A percentile compares a stretch with the other conserved stretches of the same genome.
These are phyloP conservation scores for Carassius gibelio DNA, from an alignment of 2,113 vertebrate species.

Conservation along the genomic window DNA sequence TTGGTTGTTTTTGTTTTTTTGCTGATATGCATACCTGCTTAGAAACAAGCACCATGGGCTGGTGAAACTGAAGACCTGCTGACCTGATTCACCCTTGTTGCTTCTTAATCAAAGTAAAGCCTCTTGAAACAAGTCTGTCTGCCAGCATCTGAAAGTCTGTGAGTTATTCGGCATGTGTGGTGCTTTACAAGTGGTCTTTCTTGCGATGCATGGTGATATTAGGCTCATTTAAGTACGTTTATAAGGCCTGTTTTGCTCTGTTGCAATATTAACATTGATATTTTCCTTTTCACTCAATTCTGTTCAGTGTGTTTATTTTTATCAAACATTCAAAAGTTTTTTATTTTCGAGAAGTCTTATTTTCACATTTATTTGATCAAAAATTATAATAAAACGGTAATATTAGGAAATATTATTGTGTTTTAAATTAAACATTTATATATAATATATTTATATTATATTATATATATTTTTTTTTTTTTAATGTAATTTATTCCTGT, in stretches of 20 bases:
- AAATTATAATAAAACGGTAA: too few species aligned
- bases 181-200: not conserved
- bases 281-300: too few species aligned
- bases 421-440: too few species aligned
- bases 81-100: slow-evolving; percentile 60
- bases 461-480: too few species aligned
- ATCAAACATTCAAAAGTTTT: not conserved
- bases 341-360: too few species aligned
- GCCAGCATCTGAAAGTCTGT: slow-evolving; percentile 20
- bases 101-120: slow-evolving; percentile 65
- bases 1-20: not conserved
- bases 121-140: slow-evolving; percentile 42
- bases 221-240: slow-evolving; percentile 42
- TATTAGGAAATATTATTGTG: too few species aligned
- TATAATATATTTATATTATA: too few species aligned
- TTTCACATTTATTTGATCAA: too few species aligned
- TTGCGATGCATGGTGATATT: slow-evolving; percentile 43
- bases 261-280: not conserved
- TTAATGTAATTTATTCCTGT: not conserved
- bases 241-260: slow-evolving; percentile 9
- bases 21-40: not conserved
- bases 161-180: not conserved
- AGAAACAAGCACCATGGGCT: slow-evolving; percentile 1
- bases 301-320: too few species aligned
- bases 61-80: slow-evolving; percentile 45